Percentiles rank a stretch among this genome's conserved stretches.
These are phyloP conservation scores for Trachurus trachurus DNA, from an alignment of 2,797 vertebrate species.

Conservation along the genomic window DNA sequence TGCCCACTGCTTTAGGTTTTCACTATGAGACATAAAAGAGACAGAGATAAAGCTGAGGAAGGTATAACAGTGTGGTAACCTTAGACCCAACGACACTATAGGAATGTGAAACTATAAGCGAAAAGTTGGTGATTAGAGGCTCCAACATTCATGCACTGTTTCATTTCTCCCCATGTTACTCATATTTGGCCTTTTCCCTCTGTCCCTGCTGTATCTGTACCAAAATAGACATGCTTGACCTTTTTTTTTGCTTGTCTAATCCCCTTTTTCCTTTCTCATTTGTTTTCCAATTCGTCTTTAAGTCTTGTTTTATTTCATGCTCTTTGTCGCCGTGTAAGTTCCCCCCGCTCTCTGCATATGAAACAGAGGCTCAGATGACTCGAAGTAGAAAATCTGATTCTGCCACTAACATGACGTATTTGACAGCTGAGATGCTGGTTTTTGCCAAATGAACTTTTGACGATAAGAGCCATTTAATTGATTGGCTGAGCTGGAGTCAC, in stretches of 20 bases:
- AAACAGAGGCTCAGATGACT: not conserved
- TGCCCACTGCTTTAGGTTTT: slow-evolving; percentile 9
- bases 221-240: slow-evolving; percentile 13
- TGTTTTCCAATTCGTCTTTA: not conserved
- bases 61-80: slow-evolving; percentile 2
- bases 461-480: slow-evolving; percentile 48
- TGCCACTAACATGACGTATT: slow-evolving; percentile 25
- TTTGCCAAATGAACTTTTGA: slow-evolving; percentile 54
- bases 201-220: not conserved
- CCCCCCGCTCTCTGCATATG: not conserved
- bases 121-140: not conserved
- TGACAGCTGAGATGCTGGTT: slow-evolving; percentile 32
- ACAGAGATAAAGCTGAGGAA: slow-evolving; percentile 3
- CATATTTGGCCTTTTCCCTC: slow-evolving; percentile 23
- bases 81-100: not conserved
- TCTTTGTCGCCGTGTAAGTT: slow-evolving; percentile 4
- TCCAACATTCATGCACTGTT: not conserved
- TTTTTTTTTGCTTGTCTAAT: not conserved
- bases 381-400: not conserved
- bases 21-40: slow-evolving; percentile 6
- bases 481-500: slow-evolving; percentile 43
- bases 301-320: not conserved
- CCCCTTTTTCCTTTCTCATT: not conserved
- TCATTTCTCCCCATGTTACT: not conserved
- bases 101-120: slow-evolving; percentile 10